Percentiles rank a stretch among this genome's conserved stretches.
Evolutionary conservation across 2,888 invertebrate genomes (phyloP).

Genomic region (Drosophila melanocephala): DNA sequence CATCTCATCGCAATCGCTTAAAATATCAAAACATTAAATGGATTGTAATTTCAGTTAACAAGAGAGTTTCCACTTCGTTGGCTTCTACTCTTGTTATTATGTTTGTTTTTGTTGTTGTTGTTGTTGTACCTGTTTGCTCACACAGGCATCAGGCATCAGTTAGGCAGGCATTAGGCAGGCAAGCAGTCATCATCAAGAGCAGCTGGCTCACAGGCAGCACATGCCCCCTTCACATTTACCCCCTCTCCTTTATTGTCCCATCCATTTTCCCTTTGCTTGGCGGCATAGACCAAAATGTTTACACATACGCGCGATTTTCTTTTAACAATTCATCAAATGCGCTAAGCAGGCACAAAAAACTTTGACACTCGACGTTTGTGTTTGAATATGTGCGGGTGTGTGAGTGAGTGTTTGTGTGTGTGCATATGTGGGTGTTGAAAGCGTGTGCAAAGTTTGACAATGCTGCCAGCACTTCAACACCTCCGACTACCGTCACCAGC

Average conservation of each 20-base stretch:
- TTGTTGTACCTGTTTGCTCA: conserved; percentile 61
- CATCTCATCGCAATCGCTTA: conserved; percentile 19
- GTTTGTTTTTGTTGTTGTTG: conserved; percentile 4
- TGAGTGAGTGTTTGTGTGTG: background rate
- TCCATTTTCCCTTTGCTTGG: conserved; percentile 18
- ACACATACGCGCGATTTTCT: conserved; percentile 79
- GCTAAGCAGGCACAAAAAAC: conserved; percentile 74
- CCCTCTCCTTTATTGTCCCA: too few relatives aligned
- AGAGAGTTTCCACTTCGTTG: conserved; percentile 59
- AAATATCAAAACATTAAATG: conserved; percentile 52
- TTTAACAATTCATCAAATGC: conserved; percentile 81
- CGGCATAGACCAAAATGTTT: conserved; percentile 72
- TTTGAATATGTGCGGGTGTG: conserved; percentile 30
- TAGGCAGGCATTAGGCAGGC: conserved; percentile 39
- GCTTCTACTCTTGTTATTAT: conserved; percentile 12
- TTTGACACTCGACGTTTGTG: conserved; percentile 78
- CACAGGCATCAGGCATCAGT: conserved; percentile 30
- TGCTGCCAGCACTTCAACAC: conserved; percentile 16
- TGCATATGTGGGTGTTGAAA: conserved; percentile 2
- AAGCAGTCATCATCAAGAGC: conserved; percentile 58
- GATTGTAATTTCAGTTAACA: conserved; percentile 54
- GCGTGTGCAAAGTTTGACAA: conserved; percentile 60
- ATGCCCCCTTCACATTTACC: background rate
- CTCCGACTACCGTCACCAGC: conserved; percentile 20
- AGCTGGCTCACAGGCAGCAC: conserved; percentile 52